Conservation (phyloP, 2,797 vertebrate genomes). For the Eulemur coronatus region DNA sequence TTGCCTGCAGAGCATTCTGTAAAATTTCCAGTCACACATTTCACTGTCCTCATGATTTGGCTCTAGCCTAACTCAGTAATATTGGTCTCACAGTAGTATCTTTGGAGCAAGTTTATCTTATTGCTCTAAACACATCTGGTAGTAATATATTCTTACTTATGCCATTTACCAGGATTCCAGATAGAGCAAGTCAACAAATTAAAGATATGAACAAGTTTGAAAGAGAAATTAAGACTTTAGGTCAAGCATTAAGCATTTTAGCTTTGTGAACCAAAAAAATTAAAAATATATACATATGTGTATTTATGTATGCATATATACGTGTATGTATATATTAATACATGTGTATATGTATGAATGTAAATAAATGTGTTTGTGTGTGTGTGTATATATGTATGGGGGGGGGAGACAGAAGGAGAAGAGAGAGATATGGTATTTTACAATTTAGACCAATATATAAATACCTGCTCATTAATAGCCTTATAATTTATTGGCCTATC, state of each 20-base stretch:
- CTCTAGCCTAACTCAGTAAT: not conserved
- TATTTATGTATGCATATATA: not conserved
- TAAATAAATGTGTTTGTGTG: not conserved
- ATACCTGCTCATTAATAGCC: not conserved
- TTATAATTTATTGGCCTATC: not conserved
- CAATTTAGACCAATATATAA: not conserved
- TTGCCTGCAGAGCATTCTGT: not conserved
- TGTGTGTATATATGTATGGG: rapidly evolving
- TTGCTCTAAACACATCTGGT: not conserved
- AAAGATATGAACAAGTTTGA: not conserved
- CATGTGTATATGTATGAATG: not conserved
- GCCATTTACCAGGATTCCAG: not conserved
- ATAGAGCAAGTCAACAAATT: not conserved
- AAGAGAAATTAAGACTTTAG: not conserved
- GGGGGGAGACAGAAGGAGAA: not conserved
- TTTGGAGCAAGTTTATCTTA: not conserved
- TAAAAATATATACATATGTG: not conserved
- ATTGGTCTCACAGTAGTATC: not conserved
- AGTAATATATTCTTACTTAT: not conserved
- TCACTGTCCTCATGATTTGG: not conserved
- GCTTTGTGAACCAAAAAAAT: not conserved
- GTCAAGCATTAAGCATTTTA: not conserved
- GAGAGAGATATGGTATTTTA: not conserved
- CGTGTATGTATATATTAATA: no score
- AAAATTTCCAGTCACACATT: not conserved